A percentile compares a stretch with the other conserved stretches of the same genome.
phyloP scores from a whole-genome alignment of 1,140 invertebrate species.

The Atta texana region DNA sequence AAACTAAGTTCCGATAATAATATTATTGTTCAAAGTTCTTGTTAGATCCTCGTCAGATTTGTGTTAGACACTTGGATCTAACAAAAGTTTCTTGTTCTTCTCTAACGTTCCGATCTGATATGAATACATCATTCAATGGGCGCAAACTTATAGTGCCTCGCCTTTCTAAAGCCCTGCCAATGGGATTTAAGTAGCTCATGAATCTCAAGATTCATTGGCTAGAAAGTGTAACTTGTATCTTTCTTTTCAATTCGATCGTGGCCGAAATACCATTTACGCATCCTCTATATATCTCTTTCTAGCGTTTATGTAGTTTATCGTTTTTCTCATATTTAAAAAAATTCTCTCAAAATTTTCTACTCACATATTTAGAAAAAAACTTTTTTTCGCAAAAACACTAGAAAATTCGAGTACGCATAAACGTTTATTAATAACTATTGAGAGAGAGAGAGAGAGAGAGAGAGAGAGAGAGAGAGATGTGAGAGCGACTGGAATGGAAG shows the following conservation, averaged over 20 bases:
- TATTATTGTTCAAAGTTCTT: conserved; percentile 21
- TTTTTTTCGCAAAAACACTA: conserved; percentile 5
- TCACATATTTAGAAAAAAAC: neutral
- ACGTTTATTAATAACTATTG: neutral
- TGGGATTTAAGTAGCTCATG: conserved; percentile 76
- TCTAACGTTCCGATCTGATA: conserved; percentile 26
- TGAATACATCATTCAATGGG: conserved; percentile 49
- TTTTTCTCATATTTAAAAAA: conserved; percentile 23
- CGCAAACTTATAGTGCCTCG: conserved; percentile 78
- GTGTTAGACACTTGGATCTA: conserved; percentile 10
- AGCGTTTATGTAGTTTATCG: neutral
- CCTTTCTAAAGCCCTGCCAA: conserved; percentile 77
- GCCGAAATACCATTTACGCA: conserved; percentile 25
- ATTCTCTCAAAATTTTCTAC: conserved; percentile 47
- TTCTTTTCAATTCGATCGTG: conserved; percentile 56
- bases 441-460: neutral
- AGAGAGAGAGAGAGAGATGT: neutral
- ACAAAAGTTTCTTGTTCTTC: conserved; percentile 9
- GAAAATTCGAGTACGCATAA: conserved; percentile 17
- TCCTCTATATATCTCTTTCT: conserved; percentile 5
- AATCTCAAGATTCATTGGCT: conserved; percentile 73
- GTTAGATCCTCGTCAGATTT: neutral
- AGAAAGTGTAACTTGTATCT: conserved; percentile 73
- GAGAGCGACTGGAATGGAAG: conserved; percentile 24
- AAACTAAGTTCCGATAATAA: neutral